Percentiles rank a stretch among this genome's conserved stretches.
Evolutionary conservation across 37 sponge, comb jelly and placozoan species (phyloP).

Genomic region (Diacarnus erythraeanus): DNA sequence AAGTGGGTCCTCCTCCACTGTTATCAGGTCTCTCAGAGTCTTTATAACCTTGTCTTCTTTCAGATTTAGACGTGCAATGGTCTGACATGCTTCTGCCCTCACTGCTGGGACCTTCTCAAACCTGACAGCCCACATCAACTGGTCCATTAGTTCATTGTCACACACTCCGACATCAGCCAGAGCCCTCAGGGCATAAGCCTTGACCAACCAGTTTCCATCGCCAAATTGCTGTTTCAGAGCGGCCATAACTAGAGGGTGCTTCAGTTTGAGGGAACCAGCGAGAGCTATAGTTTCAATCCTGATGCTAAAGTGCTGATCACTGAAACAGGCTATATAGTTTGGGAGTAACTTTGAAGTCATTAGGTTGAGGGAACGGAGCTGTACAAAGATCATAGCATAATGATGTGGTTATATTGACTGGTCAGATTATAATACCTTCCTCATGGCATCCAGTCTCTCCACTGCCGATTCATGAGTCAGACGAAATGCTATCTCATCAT

Average conservation of each 20-base stretch:
- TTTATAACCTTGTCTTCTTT: conserved; percentile 30
- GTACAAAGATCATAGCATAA: no score
- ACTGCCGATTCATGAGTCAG: conserved; percentile 54
- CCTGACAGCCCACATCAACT: conserved; percentile 77
- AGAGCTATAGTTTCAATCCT: conserved; percentile 68
- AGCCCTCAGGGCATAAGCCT: conserved; percentile 75
- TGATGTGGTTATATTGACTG: no score
- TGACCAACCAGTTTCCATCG: conserved; percentile 67
- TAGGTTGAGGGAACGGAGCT: conserved; percentile 66
- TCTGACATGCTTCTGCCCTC: conserved; percentile 78
- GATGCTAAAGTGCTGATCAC: conserved; percentile 80
- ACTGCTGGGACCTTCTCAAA: conserved; percentile 70
- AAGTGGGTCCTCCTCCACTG: conserved; percentile 55
- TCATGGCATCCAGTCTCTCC: conserved; percentile 84
- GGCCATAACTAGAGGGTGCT: conserved; percentile 25
- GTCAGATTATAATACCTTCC: no score
- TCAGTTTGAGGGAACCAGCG: conserved; percentile 53
- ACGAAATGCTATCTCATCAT: conserved; percentile 78
- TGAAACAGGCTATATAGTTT: conserved; percentile 79
- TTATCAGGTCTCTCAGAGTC: conserved; percentile 51
- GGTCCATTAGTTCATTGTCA: conserved; percentile 36
- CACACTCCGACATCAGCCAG: conserved; percentile 52
- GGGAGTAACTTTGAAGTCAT: conserved; percentile 87
- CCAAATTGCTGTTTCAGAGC: conserved; percentile 49
- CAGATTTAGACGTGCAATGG: conserved; percentile 43